Base-by-base conservation (phyloP, 1,140 invertebrate species). In the Papilio helenus region DNA sequence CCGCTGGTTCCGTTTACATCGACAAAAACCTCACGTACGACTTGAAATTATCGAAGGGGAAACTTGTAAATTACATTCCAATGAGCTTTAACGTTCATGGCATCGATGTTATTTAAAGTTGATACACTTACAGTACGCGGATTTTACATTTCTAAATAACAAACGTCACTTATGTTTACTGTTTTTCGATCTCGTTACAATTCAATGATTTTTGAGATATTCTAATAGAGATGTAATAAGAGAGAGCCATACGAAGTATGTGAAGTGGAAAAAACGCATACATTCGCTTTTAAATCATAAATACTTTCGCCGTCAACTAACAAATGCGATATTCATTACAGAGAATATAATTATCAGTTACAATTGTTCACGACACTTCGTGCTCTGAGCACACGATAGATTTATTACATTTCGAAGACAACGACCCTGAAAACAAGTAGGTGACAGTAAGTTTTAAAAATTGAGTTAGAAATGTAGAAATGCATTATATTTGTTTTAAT, bases 191-290 rank as follows among this genome's bases (percentile, higher is more conserved):
- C 18, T 55, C 18, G 51, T 55, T 55, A 55, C 51, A 55, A 55
- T 55, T 55, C 51, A 55, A 55, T n/a, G n/a, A 26, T 61, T 58
- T 23, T 61, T 61, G 58, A 61, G 23, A 61, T n/a, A 55, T 55
- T 55, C 51, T 68, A 68, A 29, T 34, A 29, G 23, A 29, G 61
- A 29, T 16, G 26, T 68, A 68, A 34, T 14, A 61, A 26, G 61
- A 68, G 61, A 68, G 61, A 68, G 61, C 61, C 61, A 68, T 29
- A 26, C 61, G 61, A 29, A 74, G 72, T 76, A 84, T 82, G 79
- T 84, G 76, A 74, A 88, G 82, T 88, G 86, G 85, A 89, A 90
- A 89, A 90, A 87, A 86, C 81, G 82, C 85, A 86, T 85, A 86
- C 61, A 88, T 88, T 86, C 81, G 79, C 83, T 87, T 87, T 84